Conservation (phyloP, 2,888 invertebrate species). For the Diadromus collaris region DNA sequence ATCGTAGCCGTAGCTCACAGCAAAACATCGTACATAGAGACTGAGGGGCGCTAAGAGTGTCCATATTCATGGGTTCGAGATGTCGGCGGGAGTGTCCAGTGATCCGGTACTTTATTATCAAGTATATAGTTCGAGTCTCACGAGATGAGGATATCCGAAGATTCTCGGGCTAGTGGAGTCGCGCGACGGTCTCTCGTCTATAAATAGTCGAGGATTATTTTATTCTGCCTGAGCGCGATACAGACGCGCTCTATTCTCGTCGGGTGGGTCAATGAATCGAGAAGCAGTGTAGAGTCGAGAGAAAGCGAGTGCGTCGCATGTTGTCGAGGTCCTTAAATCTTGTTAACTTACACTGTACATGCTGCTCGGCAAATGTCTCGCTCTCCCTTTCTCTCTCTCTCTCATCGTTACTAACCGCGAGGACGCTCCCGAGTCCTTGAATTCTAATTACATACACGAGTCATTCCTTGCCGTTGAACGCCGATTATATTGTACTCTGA, state of each 20-base stretch:
- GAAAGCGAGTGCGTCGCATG: conserved; percentile 20
- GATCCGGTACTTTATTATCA: neutral
- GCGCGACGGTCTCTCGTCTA: conserved; percentile 45
- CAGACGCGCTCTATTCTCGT: conserved; percentile 71
- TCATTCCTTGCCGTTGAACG: conserved; percentile 10
- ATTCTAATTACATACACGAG: conserved; percentile 50
- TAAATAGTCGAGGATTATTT: conserved; percentile 54
- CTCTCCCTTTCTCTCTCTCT: conserved; percentile 33
- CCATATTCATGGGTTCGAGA: too few species aligned
- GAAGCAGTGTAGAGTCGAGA: conserved; percentile 55
- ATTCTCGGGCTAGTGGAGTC: conserved; percentile 40
- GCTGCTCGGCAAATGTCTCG: conserved; percentile 41
- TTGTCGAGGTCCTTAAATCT: conserved; percentile 51
- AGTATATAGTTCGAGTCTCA: conserved; percentile 1
- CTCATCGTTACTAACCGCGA: conserved; percentile 22
- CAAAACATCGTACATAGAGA: too few species aligned
- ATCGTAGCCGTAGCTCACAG: too few species aligned
- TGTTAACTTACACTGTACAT: conserved; percentile 16
- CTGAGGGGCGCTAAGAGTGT: too few species aligned
- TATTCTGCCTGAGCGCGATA: conserved; percentile 52
- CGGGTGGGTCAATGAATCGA: conserved; percentile 80
- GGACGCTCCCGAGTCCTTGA: conserved; percentile 55
- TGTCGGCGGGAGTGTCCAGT: neutral
- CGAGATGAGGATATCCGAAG: conserved; percentile 35
- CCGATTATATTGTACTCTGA: conserved; percentile 23